These are phyloP conservation scores for Poecilia gillii DNA, from an alignment of 2,797 vertebrate species.

Conservation along the genomic window DNA sequence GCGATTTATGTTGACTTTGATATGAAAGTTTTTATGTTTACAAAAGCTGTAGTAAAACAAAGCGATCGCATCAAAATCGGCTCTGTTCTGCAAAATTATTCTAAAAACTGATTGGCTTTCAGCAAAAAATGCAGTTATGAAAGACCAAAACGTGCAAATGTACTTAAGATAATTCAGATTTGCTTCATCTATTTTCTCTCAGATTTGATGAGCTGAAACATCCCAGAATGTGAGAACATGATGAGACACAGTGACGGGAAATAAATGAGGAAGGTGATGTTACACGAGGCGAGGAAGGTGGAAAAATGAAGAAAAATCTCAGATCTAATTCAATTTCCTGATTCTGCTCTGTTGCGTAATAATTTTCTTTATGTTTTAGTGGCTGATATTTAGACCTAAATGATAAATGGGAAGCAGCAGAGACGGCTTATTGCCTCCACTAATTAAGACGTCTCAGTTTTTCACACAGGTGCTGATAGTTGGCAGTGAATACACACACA, in stretches of 20 bases:
- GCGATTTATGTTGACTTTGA: background rate
- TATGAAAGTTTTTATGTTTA: background rate
- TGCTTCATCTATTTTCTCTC: background rate
- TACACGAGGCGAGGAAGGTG: constrained; percentile 4
- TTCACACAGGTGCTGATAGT: background rate
- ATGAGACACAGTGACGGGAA: constrained; percentile 38
- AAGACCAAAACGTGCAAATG: background rate
- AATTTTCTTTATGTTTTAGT: background rate
- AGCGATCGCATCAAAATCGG: background rate
- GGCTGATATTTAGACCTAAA: constrained; percentile 16
- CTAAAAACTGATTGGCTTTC: background rate
- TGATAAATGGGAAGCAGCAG: constrained; percentile 17
- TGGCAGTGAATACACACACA: background rate
- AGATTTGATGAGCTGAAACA: constrained; percentile 9
- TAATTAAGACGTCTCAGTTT: constrained; percentile 13
- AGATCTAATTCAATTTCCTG: constrained; percentile 11
- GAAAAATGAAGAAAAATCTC: background rate
- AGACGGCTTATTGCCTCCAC: constrained; percentile 5
- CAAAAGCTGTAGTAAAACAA: background rate
- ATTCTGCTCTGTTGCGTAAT: background rate
- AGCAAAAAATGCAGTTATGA: background rate
- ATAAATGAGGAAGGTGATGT: constrained; percentile 17
- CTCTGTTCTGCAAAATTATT: background rate
- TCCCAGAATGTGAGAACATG: constrained; percentile 16
- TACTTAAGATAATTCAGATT: background rate